Evolutionary conservation across 2,888 invertebrate species (phyloP).

Genomic region (Lampropteryx suffumata): DNA sequence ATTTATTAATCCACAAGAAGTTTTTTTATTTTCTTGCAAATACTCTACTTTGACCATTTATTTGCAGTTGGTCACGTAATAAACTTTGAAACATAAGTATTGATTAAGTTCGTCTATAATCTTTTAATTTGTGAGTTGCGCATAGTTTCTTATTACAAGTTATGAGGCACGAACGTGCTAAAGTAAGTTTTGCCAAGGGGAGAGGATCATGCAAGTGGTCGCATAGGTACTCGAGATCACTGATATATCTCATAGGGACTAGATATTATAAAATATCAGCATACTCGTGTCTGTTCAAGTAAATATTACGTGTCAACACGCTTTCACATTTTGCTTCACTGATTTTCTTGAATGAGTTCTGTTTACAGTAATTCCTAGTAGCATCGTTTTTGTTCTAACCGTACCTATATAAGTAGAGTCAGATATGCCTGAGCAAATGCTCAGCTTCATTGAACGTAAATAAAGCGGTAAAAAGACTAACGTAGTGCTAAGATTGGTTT

Average conservation of each 20-base stretch:
- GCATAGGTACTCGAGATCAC: no score
- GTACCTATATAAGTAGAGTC: constrained; percentile 13
- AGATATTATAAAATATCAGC: not conserved
- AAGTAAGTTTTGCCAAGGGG: no score
- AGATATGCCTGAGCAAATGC: constrained; percentile 38
- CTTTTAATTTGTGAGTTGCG: no score
- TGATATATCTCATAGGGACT: not conserved
- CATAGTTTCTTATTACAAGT: no score
- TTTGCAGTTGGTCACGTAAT: no score
- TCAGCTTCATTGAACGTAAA: constrained; percentile 55
- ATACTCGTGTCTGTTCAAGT: not conserved
- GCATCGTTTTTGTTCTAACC: constrained; percentile 17
- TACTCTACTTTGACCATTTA: no score
- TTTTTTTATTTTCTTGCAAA: no score
- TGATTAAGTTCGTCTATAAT: no score
- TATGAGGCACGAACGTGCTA: no score
- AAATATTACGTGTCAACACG: not conserved
- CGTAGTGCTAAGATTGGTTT: constrained; percentile 51
- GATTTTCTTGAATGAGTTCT: constrained; percentile 3
- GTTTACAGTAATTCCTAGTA: constrained; percentile 2
- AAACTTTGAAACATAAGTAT: no score
- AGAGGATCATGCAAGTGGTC: constrained; percentile 24
- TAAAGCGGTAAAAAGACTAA: constrained; percentile 61
- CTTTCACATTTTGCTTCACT: constrained; percentile 5
- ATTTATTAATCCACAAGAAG: no score